Percentiles rank a stretch among this genome's conserved stretches.
Conservation (phyloP, 2,113 vertebrate genomes). For the Ondatra zibethicus region DNA sequence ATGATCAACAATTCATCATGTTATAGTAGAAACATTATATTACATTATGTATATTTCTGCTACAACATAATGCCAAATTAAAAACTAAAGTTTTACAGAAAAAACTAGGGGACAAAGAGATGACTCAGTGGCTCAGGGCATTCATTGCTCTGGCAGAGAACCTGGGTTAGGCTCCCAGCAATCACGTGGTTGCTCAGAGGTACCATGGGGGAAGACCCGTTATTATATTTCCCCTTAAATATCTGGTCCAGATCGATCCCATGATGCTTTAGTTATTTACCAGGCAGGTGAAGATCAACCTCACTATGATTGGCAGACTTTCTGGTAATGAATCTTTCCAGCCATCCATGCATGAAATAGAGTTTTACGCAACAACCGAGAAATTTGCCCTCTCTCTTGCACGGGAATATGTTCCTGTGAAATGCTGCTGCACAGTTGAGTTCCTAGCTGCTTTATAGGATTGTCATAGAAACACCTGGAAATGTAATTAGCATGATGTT, state of each 20-base stretch:
- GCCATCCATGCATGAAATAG: constrained; percentile 49
- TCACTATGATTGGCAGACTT: constrained; percentile 9
- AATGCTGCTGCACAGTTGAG: constrained; percentile 56
- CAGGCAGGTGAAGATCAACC: background rate
- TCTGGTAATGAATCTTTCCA: constrained; percentile 53
- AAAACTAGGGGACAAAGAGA: background rate
- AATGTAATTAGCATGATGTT: constrained; percentile 79
- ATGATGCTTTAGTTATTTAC: background rate
- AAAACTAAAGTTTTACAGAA: background rate
- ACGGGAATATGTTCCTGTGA: constrained; percentile 65
- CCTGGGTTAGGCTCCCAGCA: background rate
- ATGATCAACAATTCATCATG: background rate
- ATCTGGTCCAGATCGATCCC: constrained; percentile 18
- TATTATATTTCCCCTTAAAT: constrained; percentile 38
- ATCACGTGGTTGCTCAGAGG: background rate
- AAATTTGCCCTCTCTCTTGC: constrained; percentile 47
- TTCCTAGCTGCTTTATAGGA: constrained; percentile 67
- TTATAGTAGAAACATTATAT: background rate
- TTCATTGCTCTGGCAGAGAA: background rate
- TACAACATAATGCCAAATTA: background rate
- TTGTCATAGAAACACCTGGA: constrained; percentile 82
- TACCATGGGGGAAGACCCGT: constrained; percentile 4
- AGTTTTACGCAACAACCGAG: constrained; percentile 53
- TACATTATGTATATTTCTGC: background rate
- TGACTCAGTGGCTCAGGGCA: background rate